Base-by-base conservation (phyloP, 2,888 invertebrate species). In the Tinea pellionella region DNA sequence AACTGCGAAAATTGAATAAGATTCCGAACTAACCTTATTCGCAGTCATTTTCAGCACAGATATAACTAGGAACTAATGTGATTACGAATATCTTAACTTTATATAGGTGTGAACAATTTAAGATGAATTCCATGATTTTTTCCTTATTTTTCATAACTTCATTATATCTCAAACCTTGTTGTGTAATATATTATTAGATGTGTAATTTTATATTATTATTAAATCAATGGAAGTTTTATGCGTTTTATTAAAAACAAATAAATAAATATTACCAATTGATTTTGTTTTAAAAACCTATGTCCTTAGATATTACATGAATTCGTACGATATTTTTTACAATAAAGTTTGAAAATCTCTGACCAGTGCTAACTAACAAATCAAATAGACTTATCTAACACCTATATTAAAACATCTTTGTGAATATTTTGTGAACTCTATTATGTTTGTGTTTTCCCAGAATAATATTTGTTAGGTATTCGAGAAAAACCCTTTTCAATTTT, bases 81-180 rank as follows among this genome's bases (percentile, higher is more conserved):
- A n/a, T 53, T 24, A 53, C 7, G 24, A 53, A 24, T 4, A 18
- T 24, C 24, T 7, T 1, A 53, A 53, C 53, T 53, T 19, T 53
- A 53, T 53, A 53, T 53, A 53, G 53, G 53, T 53, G 53, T 18
- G 53, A 53, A 53, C 12, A 53, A 8, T 53, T 53, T 53, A 24
- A n/a, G 24, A 18, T 4, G 11, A 11, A 2, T 19, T 53, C 19
- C 53, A n/a, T 24, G 24, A n/a, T 18, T 53, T 53, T 51, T 53
- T 53, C 53, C 53, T 53, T 53, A 24, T 53, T 24, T 24, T 53
- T 24, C 53, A 53, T 24, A 3, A 24, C 24, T 51, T 51, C 18
- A 51, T 15, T 11, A 53, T 15, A 16, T 53, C 53, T 53, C 24
- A 53, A 19, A 53, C 53, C 24, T 47, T 15, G n/a, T n/a, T n/a